Evolutionary conservation across 2,797 vertebrate genomes (phyloP).

Genomic region (Leuciscus waleckii): DNA sequence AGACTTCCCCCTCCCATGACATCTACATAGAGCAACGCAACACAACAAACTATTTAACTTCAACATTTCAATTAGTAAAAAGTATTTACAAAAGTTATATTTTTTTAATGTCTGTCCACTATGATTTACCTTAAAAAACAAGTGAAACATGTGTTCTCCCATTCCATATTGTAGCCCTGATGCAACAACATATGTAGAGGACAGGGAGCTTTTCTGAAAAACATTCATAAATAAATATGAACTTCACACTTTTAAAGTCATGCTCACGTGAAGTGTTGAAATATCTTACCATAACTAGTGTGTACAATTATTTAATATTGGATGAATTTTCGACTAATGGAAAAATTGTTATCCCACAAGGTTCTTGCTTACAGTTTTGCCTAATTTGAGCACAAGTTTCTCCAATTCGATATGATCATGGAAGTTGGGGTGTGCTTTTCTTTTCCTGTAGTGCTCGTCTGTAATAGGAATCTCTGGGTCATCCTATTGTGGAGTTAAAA

Average conservation of each 20-base stretch:
- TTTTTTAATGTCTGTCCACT: background rate
- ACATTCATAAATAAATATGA: slow-evolving; percentile 33
- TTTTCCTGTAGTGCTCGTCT: slow-evolving; percentile 86
- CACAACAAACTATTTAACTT: background rate
- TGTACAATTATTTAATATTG: background rate
- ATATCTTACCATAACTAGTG: background rate
- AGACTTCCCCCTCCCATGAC: slow-evolving; percentile 84
- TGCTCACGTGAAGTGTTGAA: background rate
- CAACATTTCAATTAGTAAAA: background rate
- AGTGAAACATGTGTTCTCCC: slow-evolving; percentile 88
- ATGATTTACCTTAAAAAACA: slow-evolving; percentile 88
- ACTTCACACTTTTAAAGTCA: background rate
- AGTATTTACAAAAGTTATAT: background rate
- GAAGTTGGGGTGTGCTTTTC: slow-evolving; percentile 87
- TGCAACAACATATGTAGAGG: slow-evolving; percentile 87
- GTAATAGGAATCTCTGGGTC: slow-evolving; percentile 82
- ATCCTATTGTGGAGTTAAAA: slow-evolving; percentile 73
- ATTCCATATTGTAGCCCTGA: slow-evolving; percentile 91
- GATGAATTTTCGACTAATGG: background rate
- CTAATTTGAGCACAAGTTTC: slow-evolving; percentile 86
- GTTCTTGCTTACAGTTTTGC: slow-evolving; percentile 83
- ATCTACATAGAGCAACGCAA: slow-evolving; percentile 66
- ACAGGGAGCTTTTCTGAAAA: slow-evolving; percentile 70
- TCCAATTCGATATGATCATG: slow-evolving; percentile 83
- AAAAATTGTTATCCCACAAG: background rate